A percentile compares a stretch with the other conserved stretches of the same genome.
phyloP scores from a whole-genome alignment of 2,113 vertebrate genomes.

The Mola mola region DNA sequence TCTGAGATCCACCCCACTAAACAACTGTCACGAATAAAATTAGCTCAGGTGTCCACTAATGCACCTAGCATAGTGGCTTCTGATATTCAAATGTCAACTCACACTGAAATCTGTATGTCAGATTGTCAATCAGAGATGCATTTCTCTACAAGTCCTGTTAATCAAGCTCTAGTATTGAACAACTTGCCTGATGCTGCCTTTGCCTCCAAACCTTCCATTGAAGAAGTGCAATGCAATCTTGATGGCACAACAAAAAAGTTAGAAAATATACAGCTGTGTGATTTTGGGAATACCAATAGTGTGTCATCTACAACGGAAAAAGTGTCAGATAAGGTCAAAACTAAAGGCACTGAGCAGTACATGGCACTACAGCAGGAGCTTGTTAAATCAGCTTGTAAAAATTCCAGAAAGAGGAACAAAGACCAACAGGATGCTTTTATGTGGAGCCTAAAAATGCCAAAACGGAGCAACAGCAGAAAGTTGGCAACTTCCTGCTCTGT shows the following conservation, averaged over 20 bases:
- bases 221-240: slow-evolving; percentile 10
- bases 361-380: slow-evolving; percentile 39
- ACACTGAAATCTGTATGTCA: slow-evolving; percentile 18
- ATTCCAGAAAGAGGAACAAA: slow-evolving; percentile 77
- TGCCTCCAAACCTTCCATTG: slow-evolving; percentile 5
- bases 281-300: slow-evolving; percentile 33
- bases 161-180: background rate
- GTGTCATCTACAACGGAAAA: slow-evolving; percentile 10
- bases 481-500: slow-evolving; percentile 31
- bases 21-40: slow-evolving; percentile 5
- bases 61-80: background rate
- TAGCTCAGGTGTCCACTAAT: slow-evolving; percentile 11
- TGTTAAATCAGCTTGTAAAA: slow-evolving; percentile 64
- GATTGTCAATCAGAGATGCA: slow-evolving; percentile 4
- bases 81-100: slow-evolving; percentile 20
- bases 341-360: slow-evolving; percentile 45
- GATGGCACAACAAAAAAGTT: slow-evolving; percentile 9
- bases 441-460: slow-evolving; percentile 71
- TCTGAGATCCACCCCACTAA: slow-evolving; percentile 4
- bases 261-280: slow-evolving; percentile 6
- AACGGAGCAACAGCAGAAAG: slow-evolving; percentile 59
- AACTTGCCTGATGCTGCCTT: background rate
- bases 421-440: slow-evolving; percentile 58
- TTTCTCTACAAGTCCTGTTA: slow-evolving; percentile 7
- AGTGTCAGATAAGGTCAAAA: slow-evolving; percentile 21